phyloP scores from a whole-genome alignment of 2,797 vertebrate genomes.

The Xiphophorus birchmanni region DNA sequence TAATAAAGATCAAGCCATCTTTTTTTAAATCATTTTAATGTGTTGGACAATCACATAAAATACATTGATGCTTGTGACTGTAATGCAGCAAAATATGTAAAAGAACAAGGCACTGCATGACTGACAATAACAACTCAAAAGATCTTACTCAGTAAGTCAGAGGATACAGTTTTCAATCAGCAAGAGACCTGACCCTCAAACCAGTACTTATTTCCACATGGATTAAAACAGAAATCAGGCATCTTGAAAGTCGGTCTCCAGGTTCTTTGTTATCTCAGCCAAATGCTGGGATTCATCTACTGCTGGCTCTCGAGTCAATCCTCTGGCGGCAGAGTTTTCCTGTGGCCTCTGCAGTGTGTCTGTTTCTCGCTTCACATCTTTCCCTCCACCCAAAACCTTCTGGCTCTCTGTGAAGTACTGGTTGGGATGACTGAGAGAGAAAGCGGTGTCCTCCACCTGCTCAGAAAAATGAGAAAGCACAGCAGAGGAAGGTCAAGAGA shows the following conservation, averaged over 20 bases:
- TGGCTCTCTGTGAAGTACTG: conserved; percentile 97
- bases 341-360: conserved; percentile 68
- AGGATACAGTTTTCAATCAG: background rate
- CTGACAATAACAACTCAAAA: background rate
- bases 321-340: conserved; percentile 51
- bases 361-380: conserved; percentile 86
- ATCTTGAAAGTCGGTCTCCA: conserved; percentile 88
- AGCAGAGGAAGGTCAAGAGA: conserved; percentile 6
- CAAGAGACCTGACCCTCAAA: background rate
- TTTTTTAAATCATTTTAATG: background rate
- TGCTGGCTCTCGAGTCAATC: conserved; percentile 39
- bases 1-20: background rate
- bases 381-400: conserved; percentile 82
- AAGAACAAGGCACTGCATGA: background rate
- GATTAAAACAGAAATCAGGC: conserved; percentile 41
- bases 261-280: conserved; percentile 79
- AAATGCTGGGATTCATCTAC: conserved; percentile 56
- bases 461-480: background rate
- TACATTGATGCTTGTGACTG: background rate
- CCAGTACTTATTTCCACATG: background rate
- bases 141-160: conserved; percentile 6
- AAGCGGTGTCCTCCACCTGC: conserved; percentile 89
- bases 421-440: conserved; percentile 96
- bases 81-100: background rate
- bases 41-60: background rate